A percentile compares a stretch with the other conserved stretches of the same genome.
Evolutionary conservation across 1,140 invertebrate genomes (phyloP).

Genomic region (Cydia strobilella): DNA sequence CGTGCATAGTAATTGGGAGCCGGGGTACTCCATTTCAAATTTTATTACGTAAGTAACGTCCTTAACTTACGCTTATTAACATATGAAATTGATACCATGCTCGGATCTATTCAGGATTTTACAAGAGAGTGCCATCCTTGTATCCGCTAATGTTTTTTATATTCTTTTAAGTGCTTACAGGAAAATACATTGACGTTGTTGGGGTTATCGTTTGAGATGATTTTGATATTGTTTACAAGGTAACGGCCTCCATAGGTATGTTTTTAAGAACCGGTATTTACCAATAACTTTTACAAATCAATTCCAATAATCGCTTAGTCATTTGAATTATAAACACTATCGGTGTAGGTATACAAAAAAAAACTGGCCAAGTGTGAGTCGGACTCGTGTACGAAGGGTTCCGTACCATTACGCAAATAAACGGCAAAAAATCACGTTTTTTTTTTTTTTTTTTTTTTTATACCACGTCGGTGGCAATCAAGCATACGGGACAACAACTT

Average conservation of each 20-base stretch:
- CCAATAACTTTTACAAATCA: too few relatives aligned
- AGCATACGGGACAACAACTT: too few relatives aligned
- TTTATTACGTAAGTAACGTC: slow-evolving; percentile 52
- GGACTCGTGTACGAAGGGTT: too few relatives aligned
- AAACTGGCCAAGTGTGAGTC: too few relatives aligned
- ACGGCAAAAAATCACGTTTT: too few relatives aligned
- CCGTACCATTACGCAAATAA: too few relatives aligned
- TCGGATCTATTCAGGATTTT: neutral
- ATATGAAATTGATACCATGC: slow-evolving; percentile 8
- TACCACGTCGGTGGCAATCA: too few relatives aligned
- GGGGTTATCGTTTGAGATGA: neutral
- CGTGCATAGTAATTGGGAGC: slow-evolving; percentile 47
- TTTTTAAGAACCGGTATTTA: too few relatives aligned
- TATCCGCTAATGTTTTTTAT: neutral
- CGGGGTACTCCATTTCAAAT: slow-evolving; percentile 43
- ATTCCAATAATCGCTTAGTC: too few relatives aligned
- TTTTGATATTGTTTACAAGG: neutral
- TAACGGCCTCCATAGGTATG: neutral
- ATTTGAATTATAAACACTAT: too few relatives aligned
- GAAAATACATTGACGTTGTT: slow-evolving; percentile 4
- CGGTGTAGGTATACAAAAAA: too few relatives aligned
- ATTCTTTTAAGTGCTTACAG: neutral
- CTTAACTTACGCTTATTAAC: slow-evolving; percentile 34
- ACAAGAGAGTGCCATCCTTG: neutral
- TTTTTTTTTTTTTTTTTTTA: too few relatives aligned